Conservation (phyloP, 2,113 vertebrate species). For the Suncus etruscus region DNA sequence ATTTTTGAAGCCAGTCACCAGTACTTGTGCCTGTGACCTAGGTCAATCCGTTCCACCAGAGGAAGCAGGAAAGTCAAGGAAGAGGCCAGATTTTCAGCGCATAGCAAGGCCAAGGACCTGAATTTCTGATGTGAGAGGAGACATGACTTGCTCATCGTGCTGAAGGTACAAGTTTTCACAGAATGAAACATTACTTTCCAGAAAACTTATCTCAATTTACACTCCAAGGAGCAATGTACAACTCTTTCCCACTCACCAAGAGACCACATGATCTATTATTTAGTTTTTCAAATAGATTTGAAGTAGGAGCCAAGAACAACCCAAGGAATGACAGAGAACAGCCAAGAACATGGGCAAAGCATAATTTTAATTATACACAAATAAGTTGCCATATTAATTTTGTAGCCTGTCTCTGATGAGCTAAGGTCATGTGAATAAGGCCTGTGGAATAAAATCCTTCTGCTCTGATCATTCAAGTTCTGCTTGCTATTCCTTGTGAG, state of each 20-base stretch:
- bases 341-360: background rate
- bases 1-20: background rate
- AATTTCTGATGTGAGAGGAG: background rate
- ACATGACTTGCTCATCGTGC: background rate
- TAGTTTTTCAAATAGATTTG: background rate
- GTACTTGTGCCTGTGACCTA: background rate
- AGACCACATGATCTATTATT: background rate
- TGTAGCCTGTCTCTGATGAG: background rate
- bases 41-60: background rate
- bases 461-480: background rate
- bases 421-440: background rate
- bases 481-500: background rate
- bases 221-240: background rate
- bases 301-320: background rate
- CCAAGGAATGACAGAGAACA: no score
- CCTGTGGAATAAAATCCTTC: background rate
- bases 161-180: background rate
- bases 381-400: background rate
- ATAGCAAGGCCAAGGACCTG: background rate
- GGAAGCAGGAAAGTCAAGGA: background rate
- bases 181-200: slow-evolving; percentile 3
- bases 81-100: background rate
- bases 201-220: background rate
- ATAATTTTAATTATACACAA: background rate
- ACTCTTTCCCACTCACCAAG: background rate